Conservation (phyloP, 2,113 vertebrate genomes). For the Sebastes schlegelii region DNA sequence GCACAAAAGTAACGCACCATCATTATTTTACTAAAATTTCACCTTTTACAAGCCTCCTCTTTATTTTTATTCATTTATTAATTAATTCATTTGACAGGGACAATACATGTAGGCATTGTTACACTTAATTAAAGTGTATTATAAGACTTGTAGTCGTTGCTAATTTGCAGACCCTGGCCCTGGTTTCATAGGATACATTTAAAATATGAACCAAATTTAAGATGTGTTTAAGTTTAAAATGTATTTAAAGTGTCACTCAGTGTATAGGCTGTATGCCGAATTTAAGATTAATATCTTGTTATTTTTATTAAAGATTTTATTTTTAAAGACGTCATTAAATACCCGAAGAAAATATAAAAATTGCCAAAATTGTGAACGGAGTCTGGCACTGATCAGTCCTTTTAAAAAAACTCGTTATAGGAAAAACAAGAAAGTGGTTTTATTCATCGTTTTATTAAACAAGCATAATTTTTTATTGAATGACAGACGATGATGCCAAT, state of each 20-base stretch:
- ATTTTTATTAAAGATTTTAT: not conserved
- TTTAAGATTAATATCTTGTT: not conserved
- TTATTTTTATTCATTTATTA: too few species aligned
- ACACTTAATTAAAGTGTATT: too few species aligned
- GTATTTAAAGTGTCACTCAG: not conserved
- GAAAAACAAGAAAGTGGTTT: slow-evolving; percentile 53
- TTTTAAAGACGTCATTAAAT: too few species aligned
- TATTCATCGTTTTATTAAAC: slow-evolving; percentile 78
- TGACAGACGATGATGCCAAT: slow-evolving; percentile 57
- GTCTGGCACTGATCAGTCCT: not conserved
- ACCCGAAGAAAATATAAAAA: too few species aligned
- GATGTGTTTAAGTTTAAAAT: not conserved
- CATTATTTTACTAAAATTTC: not conserved
- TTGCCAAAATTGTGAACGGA: too few species aligned
- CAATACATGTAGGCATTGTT: too few species aligned
- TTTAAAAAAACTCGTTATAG: slow-evolving; percentile 5
- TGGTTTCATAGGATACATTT: too few species aligned
- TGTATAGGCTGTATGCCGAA: not conserved
- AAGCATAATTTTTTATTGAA: slow-evolving; percentile 77
- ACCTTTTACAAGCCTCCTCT: too few species aligned
- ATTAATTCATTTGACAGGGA: too few species aligned
- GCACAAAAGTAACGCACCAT: not conserved
- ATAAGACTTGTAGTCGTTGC: too few species aligned
- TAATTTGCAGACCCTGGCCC: too few species aligned
- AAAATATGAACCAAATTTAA: not conserved